A percentile compares a stretch with the other conserved stretches of the same genome.
Conservation (phyloP, 1,140 invertebrate species). For the Theocolax elegans region DNA sequence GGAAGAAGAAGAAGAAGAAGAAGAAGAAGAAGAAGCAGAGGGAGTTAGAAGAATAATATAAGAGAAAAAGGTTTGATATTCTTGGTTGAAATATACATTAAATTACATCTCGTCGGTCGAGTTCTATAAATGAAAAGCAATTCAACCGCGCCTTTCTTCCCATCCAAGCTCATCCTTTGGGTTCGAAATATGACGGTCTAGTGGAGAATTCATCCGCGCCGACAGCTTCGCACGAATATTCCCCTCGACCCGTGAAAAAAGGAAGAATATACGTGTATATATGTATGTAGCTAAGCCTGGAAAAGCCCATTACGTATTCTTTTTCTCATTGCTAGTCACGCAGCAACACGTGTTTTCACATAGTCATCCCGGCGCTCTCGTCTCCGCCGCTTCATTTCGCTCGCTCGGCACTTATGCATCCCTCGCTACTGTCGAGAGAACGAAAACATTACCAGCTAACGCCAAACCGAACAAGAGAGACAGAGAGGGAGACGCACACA, state of each 20-base stretch:
- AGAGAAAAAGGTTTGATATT: no score
- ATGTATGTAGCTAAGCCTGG: constrained; percentile 1
- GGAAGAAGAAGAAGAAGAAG: no score
- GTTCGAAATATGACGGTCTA: background rate
- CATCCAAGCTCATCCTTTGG: no score
- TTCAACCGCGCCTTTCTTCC: no score
- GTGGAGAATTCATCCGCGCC: background rate
- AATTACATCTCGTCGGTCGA: no score
- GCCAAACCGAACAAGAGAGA: background rate
- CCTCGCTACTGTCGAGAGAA: background rate
- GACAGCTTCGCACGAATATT: background rate
- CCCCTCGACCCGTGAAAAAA: background rate
- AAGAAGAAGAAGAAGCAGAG: no score
- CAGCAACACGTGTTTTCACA: constrained; percentile 28
- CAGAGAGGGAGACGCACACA: background rate
- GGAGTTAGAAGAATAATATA: no score
- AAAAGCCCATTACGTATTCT: constrained; percentile 33
- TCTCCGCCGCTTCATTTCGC: constrained; percentile 1
- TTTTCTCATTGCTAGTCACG: constrained; percentile 25
- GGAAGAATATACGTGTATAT: background rate
- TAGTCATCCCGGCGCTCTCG: constrained; percentile 18
- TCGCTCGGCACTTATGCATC: constrained; percentile 27
- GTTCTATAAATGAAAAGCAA: background rate
- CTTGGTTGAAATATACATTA: no score
- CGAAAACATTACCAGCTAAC: constrained; percentile 28